Evolutionary conservation across 2,113 vertebrate species (phyloP), one percentile per base, ranked within the genome.

Genomic region (Prietella phreatophila): DNA sequence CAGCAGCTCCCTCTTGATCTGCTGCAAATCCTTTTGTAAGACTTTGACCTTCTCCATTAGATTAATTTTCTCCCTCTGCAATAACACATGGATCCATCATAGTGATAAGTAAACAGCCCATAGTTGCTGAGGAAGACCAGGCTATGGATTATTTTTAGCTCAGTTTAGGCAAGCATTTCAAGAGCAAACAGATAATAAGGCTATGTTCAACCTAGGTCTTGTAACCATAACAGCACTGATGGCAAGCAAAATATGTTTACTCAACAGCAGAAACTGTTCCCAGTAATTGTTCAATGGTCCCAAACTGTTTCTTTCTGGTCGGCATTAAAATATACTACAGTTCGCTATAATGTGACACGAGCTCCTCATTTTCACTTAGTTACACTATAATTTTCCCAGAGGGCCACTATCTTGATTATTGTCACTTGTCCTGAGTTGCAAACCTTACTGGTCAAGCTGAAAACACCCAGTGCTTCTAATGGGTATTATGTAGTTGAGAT

Each of bases 1-100:
- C 92, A 97, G 91, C 86, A 96, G 87, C 50, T 91, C 94, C 36
- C 87, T 88, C 81, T 91, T 90, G 0, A 91, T 93, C 78, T 93
- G 89, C 84, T 93, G 94, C 83, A 96, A 92, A 69, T 96, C 94
- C 84, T 90, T 92, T 88, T 96, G 95, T 81, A 96, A 92, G 76
- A 93, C 93, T 86, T 92, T 92, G 56, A 97, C 94, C 61, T 96
- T 93, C 11, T 95, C 91, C 91, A 94, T 96, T 84, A 97, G 86
- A 17, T 90, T 67, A 78, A 90, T 89, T 88, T 96, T 96, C 82
- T 97, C 94, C 87, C 94, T 61, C 83, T 84, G 71, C 19, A 88
- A 76, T 58, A 82, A 82, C 84, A 90, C n/a, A 87, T n/a, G 22
- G 13, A 84, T 22, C 47, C n/a, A 85, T 79, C 9, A 94, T 92